Evolutionary conservation across 2,888 invertebrate species (phyloP).

Genomic region (Linnaemya tessellans): DNA sequence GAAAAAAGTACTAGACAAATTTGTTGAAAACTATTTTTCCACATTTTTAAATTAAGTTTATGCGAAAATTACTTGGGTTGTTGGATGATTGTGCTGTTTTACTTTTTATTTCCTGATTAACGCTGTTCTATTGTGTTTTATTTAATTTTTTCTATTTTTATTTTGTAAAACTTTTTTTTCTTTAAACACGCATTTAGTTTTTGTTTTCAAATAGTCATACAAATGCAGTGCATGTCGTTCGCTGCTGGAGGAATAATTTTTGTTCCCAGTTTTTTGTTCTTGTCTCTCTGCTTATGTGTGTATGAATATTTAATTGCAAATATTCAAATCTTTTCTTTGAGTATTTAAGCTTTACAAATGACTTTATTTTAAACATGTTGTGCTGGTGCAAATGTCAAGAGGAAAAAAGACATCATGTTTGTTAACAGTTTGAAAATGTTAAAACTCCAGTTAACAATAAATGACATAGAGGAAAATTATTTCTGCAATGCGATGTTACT

Average conservation of each 20-base stretch:
- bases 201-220: constrained; percentile 63
- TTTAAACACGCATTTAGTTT: background rate
- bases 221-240: constrained; percentile 51
- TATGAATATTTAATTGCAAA: constrained; percentile 19
- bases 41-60: constrained; percentile 36
- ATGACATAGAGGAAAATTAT: background rate
- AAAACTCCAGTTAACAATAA: constrained; percentile 3
- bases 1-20: background rate
- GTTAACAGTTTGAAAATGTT: background rate
- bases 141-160: background rate
- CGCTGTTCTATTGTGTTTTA: constrained; percentile 21
- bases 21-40: constrained; percentile 20
- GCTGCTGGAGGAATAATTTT: constrained; percentile 37
- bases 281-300: background rate
- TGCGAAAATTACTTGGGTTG: constrained; percentile 6
- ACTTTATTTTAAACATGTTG: constrained; percentile 52
- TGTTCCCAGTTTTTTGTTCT: background rate
- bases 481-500: too few relatives aligned
- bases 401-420: background rate
- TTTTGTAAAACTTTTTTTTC: background rate
- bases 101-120: constrained; percentile 13
- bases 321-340: constrained; percentile 27
- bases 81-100: background rate
- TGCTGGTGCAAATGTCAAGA: constrained; percentile 16
- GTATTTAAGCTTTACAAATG: constrained; percentile 61